Percentiles rank a stretch among this genome's conserved stretches.
phyloP scores from a whole-genome alignment of 1,140 invertebrate genomes.

The Drosophila mojavensis region DNA sequence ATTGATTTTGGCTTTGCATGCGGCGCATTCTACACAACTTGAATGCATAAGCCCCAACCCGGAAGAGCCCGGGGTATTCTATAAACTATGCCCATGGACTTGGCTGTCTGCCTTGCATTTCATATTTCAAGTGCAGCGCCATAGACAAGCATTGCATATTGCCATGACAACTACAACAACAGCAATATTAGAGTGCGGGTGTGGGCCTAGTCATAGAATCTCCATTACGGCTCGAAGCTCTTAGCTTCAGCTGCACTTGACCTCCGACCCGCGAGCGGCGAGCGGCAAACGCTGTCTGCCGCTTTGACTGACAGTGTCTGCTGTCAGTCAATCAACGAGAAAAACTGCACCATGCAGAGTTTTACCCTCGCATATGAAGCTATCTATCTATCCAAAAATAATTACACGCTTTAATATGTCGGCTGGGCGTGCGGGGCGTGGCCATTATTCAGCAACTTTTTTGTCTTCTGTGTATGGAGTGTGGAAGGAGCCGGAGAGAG shows the following conservation, averaged over 20 bases:
- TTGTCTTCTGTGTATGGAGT: conserved; percentile 14
- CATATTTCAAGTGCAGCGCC: conserved; percentile 32
- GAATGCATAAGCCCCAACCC: not conserved
- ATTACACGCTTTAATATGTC: conserved; percentile 59
- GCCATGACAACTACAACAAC: conserved; percentile 41
- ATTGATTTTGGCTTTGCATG: conserved; percentile 51
- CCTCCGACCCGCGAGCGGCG: conserved; percentile 10
- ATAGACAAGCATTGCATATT: conserved; percentile 28
- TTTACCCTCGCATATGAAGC: conserved; percentile 6
- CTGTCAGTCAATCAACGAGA: conserved; percentile 50
- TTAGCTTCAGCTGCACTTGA: conserved; percentile 35
- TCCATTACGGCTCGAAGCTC: conserved; percentile 7
- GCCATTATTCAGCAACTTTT: conserved; percentile 47
- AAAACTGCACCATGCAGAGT: conserved; percentile 25
- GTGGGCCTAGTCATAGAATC: conserved; percentile 15
- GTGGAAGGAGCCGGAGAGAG: not conserved
- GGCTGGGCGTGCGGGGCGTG: conserved; percentile 38
- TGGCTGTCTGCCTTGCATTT: conserved; percentile 18
- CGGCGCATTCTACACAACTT: conserved; percentile 12
- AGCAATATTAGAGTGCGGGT: conserved; percentile 1
- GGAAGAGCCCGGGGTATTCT: conserved; percentile 8
- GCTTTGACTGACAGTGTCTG: conserved; percentile 31
- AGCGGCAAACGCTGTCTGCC: not conserved
- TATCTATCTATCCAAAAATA: conserved; percentile 49
- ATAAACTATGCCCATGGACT: conserved; percentile 20